These are phyloP conservation scores for Barnardius zonarius DNA, from an alignment of 2,113 vertebrate genomes.

Conservation along the genomic window DNA sequence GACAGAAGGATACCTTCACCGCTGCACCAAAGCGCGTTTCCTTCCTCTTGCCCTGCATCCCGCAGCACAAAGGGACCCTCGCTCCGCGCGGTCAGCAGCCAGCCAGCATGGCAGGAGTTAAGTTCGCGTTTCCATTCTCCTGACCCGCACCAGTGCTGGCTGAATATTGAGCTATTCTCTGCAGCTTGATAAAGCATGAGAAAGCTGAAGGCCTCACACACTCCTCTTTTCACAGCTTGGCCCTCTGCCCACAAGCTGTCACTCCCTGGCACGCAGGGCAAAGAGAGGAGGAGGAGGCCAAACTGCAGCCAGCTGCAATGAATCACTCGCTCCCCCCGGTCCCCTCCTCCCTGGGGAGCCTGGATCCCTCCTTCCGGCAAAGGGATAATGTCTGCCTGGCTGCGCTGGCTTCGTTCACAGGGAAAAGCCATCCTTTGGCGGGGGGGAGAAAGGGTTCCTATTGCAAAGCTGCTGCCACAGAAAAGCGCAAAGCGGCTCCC, in stretches of 20 bases:
- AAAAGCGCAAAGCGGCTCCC: not conserved
- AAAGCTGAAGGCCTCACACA: constrained; percentile 72
- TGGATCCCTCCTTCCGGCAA: constrained; percentile 59
- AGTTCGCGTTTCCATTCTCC: constrained; percentile 48
- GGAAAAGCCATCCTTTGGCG: not conserved
- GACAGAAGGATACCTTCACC: not conserved
- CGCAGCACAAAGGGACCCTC: not conserved
- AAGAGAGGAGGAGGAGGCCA: constrained; percentile 38
- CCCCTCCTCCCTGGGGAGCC: constrained; percentile 49
- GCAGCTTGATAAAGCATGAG: constrained; percentile 73
- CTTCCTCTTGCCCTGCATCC: not conserved
- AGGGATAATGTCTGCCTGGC: constrained; percentile 39
- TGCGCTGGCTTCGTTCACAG: not conserved
- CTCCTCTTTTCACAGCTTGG: constrained; percentile 70
- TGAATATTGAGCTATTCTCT: constrained; percentile 71
- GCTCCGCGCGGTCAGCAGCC: not conserved
- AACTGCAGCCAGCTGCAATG: constrained; percentile 67
- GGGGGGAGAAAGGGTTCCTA: not conserved
- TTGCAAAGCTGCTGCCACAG: constrained; percentile 13
- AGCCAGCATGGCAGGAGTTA: constrained; percentile 62
- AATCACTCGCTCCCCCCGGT: not conserved
- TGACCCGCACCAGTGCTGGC: constrained; percentile 56
- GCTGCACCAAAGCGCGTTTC: not conserved
- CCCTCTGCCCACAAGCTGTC: constrained; percentile 67
- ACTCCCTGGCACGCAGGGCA: constrained; percentile 70